Percentiles rank a stretch among this genome's conserved stretches.
Conservation (phyloP, 2,113 vertebrate genomes). For the Smithornis capensis region DNA sequence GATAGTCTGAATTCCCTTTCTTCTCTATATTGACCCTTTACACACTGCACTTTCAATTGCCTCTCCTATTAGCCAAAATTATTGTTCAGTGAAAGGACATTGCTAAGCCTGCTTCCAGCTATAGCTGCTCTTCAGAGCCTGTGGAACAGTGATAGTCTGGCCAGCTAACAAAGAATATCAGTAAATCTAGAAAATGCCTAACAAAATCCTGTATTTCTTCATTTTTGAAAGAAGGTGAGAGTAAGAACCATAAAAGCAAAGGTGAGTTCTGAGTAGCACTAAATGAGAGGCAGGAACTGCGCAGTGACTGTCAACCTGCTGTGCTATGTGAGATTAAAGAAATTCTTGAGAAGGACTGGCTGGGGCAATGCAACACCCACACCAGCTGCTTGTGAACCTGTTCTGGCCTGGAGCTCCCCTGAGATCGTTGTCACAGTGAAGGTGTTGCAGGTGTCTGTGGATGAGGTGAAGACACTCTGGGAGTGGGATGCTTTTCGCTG, state of each 20-base stretch:
- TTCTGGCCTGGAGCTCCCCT: background rate
- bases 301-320: background rate
- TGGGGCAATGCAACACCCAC: background rate
- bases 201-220: background rate
- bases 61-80: background rate
- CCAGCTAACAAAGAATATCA: background rate
- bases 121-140: background rate
- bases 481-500: background rate
- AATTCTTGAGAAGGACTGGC: background rate
- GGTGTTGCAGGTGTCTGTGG: background rate
- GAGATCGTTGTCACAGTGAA: background rate
- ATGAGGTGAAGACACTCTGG: background rate
- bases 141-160: background rate
- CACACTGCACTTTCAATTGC: background rate
- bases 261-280: background rate
- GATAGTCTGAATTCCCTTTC: background rate
- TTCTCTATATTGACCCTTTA: background rate
- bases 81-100: background rate
- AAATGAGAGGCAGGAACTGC: background rate
- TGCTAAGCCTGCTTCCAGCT: background rate
- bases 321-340: background rate
- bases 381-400: background rate
- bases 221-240: background rate
- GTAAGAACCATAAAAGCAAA: background rate
- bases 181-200: background rate